A percentile compares a stretch with the other conserved stretches of the same genome.
These are phyloP conservation scores for Drosophila pseudotalamancana DNA, from an alignment of 2,888 invertebrate genomes.

Conservation along the genomic window DNA sequence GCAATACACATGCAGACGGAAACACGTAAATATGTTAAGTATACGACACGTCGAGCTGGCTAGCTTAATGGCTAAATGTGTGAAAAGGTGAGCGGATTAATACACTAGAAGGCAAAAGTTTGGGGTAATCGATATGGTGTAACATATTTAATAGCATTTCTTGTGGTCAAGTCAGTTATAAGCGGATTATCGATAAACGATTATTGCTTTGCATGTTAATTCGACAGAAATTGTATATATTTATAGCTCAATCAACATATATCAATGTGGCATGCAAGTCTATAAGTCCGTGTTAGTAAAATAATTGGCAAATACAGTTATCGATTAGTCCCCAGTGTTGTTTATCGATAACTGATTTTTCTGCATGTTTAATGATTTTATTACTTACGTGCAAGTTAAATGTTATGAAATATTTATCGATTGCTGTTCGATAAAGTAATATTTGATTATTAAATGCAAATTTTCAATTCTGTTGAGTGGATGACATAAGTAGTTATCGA, in stretches of 20 bases:
- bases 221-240: not conserved
- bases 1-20: not conserved
- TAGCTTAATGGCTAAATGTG: slow-evolving; percentile 13
- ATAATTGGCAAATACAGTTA: too few species aligned
- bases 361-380: too few species aligned
- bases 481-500: too few species aligned
- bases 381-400: too few species aligned
- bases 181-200: slow-evolving; percentile 8
- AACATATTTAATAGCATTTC: not conserved
- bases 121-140: slow-evolving; percentile 10
- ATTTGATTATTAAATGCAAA: too few species aligned
- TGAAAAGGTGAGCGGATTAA: slow-evolving; percentile 18
- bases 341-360: too few species aligned
- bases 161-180: not conserved
- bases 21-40: slow-evolving; percentile 21
- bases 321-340: too few species aligned
- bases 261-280: too few species aligned
- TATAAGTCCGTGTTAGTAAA: too few species aligned
- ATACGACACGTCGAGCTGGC: slow-evolving; percentile 33
- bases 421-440: too few species aligned
- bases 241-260: not conserved
- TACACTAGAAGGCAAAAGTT: not conserved
- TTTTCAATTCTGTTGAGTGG: too few species aligned
- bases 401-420: too few species aligned
- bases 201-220: not conserved